Evolutionary conservation across 2,113 vertebrate species (phyloP), one percentile per base, ranked within the genome.

Genomic region (Poeciliopsis prolifica): DNA sequence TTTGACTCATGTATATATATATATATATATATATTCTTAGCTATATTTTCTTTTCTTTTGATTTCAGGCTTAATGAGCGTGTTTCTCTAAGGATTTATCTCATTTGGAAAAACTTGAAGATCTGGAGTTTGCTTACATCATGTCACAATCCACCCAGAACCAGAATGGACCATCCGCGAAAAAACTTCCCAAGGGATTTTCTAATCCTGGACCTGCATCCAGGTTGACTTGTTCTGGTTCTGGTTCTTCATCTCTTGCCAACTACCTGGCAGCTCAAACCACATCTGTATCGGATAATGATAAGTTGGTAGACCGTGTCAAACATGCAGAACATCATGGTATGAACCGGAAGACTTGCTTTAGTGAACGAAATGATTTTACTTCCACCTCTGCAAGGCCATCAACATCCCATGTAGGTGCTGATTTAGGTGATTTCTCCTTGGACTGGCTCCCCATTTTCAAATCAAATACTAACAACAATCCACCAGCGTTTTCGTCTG

Each of bases 81-180:
- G 5, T 54, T 5, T 48, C 9, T 17, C 2, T n/a, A 22, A 8
- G 15, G 51, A 54, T 17, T n/a, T 9, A 54, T 54, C 51, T 54
- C 0, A 9, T 24, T 54, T 9, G 51, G 7, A 51, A 6, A 22
- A 19, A 24, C 22, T 10, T 7, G 22, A 17, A 10, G 22, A 54
- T 24, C 22, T 54, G 29, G 97, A 95, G 92, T 93, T 94, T 86
- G 90, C 92, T 26, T 97, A 96, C 93, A 88, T 92, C 61, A 98
- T 98, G 96, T 95, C 95, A 65, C 92, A 9, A 17, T 31, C 29
- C 13, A 30, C 61, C 17, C 61, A 31, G 61, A 63, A 19, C 30
- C 61, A 31, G 14, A 87, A 92, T 92, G 75, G 90, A 91, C 71
- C 93, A 84, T 29, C 94, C 93, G 70, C 90, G 69, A 84, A 93